Base-by-base conservation (phyloP, 2,888 invertebrate genomes). In the Acanthacorydalis orientalis region DNA sequence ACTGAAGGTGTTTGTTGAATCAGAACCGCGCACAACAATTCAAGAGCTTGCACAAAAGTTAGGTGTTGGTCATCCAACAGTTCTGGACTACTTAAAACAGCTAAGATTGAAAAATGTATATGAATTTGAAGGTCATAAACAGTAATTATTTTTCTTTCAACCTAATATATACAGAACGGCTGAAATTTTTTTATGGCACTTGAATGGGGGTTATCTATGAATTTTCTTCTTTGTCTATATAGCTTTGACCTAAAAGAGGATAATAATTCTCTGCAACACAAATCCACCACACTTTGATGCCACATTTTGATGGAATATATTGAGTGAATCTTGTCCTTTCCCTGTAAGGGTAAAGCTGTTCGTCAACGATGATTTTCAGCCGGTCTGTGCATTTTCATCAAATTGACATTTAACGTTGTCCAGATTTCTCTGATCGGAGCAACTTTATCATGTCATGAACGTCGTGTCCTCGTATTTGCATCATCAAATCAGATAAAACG, bases 401-500 rank as follows among this genome's bases (percentile, higher is more conserved):
- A 51, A 55, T 59, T 59, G 38, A 50, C 48, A 53, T 58, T 60
- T 14, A 60, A 45, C 57, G 58, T 59, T 52, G 49, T 53, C 57
- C 57, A 60, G n/a, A 55, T 47, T 38, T 54, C 56, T 10, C 47
- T 46, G 16, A 55, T 56, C 34, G 54, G 48, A 57, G 57, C 57
- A 41, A 57, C 57, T 53, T 57, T 58, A 48, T 60, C 57, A 23
- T 46, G 45, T 46, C 53, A 41, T 43, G 46, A 37, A 32, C 53
- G 54, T 16, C 53, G 44, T 32, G 12, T 43, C 48, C 58, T 55
- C 38, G 57, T 61, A 48, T 53, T 54, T 14, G 16, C 44, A 47
- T 58, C 54, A 44, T 60, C 56, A 52, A 59, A 59, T 50, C 56
- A 43, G 44, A 59, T 52, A 52, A 57, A 59, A 39, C 57, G 53